A percentile compares a stretch with the other conserved stretches of the same genome.
Conservation (phyloP, 37 sponge, comb jelly and placozoan species). For the Petrosia ficiformis region DNA sequence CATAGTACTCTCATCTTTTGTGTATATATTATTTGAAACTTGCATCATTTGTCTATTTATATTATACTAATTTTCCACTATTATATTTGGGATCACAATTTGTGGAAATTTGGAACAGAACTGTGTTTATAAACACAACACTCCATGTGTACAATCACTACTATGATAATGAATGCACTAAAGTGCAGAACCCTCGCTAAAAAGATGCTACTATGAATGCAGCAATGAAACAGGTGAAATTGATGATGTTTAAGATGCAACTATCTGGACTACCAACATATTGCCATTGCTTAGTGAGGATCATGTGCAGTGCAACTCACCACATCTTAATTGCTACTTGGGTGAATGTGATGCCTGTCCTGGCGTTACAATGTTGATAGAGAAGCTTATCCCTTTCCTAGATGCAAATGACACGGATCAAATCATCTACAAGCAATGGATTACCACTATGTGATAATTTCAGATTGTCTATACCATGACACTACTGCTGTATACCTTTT, state of each 20-base stretch:
- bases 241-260: slow-evolving; percentile 17
- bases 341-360: slow-evolving; percentile 34
- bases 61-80: no score
- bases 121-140: no score
- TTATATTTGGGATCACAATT: no score
- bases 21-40: no score
- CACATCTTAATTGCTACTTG: slow-evolving; percentile 20
- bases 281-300: slow-evolving; percentile 26
- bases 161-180: slow-evolving; percentile 11
- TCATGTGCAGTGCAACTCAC: slow-evolving; percentile 41
- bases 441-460: slow-evolving; percentile 27
- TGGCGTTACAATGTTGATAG: slow-evolving; percentile 6
- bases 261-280: slow-evolving; percentile 10
- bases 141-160: slow-evolving; percentile 22
- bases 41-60: no score
- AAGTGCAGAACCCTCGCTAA: no score
- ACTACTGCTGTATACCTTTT: slow-evolving; percentile 32
- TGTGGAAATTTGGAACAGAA: no score
- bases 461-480: slow-evolving; percentile 48
- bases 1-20: no score
- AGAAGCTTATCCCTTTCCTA: slow-evolving; percentile 1
- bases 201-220: no score
- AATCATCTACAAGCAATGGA: slow-evolving; percentile 37
- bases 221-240: slow-evolving; percentile 52
- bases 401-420: slow-evolving; percentile 32